A percentile compares a stretch with the other conserved stretches of the same genome.
Conservation (phyloP, 1,140 invertebrate species). For the Subanguina moxae region DNA sequence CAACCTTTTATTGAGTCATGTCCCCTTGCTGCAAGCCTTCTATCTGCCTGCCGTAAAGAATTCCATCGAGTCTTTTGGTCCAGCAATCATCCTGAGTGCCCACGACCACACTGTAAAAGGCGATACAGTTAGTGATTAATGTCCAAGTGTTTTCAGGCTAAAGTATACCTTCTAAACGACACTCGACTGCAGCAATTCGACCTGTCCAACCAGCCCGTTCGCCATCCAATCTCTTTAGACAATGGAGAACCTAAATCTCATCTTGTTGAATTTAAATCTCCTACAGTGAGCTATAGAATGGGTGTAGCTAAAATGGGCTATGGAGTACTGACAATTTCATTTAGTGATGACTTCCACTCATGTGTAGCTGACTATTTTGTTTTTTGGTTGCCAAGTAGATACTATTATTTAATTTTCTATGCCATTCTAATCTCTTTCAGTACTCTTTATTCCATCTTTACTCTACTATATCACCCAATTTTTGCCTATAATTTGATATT, state of each 20-base stretch:
- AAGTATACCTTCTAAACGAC: background rate
- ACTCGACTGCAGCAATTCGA: slow-evolving; percentile 15
- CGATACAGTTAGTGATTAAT: too few species aligned
- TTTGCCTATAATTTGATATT: background rate
- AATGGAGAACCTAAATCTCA: background rate
- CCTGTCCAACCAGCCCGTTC: slow-evolving; percentile 19
- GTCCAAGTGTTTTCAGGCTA: too few species aligned
- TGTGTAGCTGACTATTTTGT: background rate
- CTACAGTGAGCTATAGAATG: slow-evolving; percentile 40
- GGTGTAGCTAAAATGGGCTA: slow-evolving; percentile 37
- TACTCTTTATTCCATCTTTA: background rate
- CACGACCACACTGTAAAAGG: slow-evolving; percentile 37
- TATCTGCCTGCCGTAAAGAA: slow-evolving; percentile 17
- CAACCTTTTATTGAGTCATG: slow-evolving; percentile 33
- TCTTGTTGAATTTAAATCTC: slow-evolving; percentile 23
- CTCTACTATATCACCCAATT: background rate
- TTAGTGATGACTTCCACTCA: background rate
- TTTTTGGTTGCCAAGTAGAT: background rate
- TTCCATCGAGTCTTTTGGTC: background rate
- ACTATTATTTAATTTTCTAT: background rate
- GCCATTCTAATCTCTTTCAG: background rate
- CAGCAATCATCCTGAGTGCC: slow-evolving; percentile 31
- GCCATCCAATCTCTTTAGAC: background rate
- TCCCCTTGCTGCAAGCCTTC: slow-evolving; percentile 27
- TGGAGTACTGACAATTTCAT: background rate